Base-by-base conservation (phyloP, 2,113 vertebrate genomes). In the Myanophis thanlyinensis region DNA sequence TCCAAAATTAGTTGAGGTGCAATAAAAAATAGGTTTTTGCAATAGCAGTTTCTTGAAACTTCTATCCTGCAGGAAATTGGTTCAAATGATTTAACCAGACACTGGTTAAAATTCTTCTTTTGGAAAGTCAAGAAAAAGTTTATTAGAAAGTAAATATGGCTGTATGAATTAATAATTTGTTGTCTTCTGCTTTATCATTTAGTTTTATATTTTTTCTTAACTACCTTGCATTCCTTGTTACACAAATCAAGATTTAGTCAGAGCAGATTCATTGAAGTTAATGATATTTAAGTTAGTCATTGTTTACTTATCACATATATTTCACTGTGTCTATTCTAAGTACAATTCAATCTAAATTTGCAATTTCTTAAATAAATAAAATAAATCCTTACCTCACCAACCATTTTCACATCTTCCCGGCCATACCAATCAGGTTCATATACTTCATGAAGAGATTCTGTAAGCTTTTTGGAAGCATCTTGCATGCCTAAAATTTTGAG, bases 381-480 rank as follows among this genome's bases (percentile, higher is more conserved):
- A 62, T 30, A 13, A 1, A 46, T 20, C 94, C 97, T 96, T 94
- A 99, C 99, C 99, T 99, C 99, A 1, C 98, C 99, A 2, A 99
- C 98, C 95, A 97, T 98, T 97, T 99, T 98, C 91, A 99, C 98
- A 5, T 99, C 99, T 89, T 99, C 99, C 88, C 98, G 98, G 44
- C 99, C 99, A 0, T 99, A 99, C 99, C 99, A 99, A 5, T 99
- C 99, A 3, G 98, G 99, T 92, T 99, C 99, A 3, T 99, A 99
- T 30, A 99, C 99, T 96, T 99, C 99, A 44, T 99, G 99, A 35
- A 99, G 98, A 3, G 99, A 99, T 97, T 99, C 99, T 0, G 98
- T 98, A 94, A 99, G 98, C 93, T 99, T 99, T 97, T 99, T 99
- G 8, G 99, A 99, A 30, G 99, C 99, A 96, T 99, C 99, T 93